phyloP scores from a whole-genome alignment of 2,888 invertebrate species.

The Diaperis boleti region DNA sequence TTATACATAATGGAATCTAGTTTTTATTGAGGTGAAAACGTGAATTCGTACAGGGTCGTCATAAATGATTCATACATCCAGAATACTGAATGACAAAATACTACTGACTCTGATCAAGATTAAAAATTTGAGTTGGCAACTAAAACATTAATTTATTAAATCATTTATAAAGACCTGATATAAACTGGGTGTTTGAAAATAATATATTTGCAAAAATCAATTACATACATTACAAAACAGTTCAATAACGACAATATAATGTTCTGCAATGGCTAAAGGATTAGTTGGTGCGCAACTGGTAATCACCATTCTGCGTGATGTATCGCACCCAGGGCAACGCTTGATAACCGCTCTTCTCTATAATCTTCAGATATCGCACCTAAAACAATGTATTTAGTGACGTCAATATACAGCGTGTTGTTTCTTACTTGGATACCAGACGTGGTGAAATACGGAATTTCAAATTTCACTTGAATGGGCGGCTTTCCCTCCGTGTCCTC shows the following conservation, averaged over 20 bases:
- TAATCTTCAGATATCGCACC: constrained; percentile 95
- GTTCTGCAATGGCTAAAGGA: constrained; percentile 4
- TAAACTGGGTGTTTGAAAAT: constrained; percentile 17
- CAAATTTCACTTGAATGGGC: constrained; percentile 98
- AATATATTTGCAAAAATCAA: constrained; percentile 23
- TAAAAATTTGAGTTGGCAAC: no score
- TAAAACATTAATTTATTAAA: neutral
- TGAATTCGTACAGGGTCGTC: no score
- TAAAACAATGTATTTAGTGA: constrained; percentile 43
- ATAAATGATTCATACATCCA: no score
- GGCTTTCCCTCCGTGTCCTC: constrained; percentile 97
- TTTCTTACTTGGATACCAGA: constrained; percentile 92
- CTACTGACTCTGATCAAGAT: no score
- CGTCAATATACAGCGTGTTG: neutral
- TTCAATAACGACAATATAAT: neutral
- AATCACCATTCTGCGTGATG: constrained; percentile 99
- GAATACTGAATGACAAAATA: no score
- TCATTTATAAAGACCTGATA: no score
- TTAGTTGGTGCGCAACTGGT: constrained; percentile 94
- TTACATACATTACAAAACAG: constrained; percentile 18
- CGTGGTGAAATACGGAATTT: constrained; percentile 99
- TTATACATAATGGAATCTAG: no score
- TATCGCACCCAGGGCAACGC: constrained; percentile 99
- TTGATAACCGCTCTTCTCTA: constrained; percentile 99
- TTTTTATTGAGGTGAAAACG: no score